Evolutionary conservation across 2,113 vertebrate species (phyloP).

Genomic region (Paedocypris sp.): DNA sequence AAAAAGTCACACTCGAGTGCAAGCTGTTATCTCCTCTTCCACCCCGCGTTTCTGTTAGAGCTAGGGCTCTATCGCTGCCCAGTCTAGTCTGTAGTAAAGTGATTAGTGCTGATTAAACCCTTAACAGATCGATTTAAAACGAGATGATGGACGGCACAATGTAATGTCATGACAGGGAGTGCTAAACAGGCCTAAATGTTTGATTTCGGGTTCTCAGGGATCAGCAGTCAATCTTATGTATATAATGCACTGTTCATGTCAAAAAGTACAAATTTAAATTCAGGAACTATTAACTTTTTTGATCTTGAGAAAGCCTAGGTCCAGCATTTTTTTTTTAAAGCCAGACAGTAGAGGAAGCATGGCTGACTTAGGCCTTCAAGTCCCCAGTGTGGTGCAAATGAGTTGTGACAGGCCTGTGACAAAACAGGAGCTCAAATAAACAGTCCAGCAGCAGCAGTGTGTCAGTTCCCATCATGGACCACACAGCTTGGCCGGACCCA

Average conservation of each 20-base stretch:
- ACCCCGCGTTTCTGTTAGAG: conserved; percentile 37
- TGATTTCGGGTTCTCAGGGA: too few species aligned
- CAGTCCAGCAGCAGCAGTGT: conserved; percentile 6
- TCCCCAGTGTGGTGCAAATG: conserved; percentile 25
- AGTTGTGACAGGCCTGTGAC: conserved; percentile 25
- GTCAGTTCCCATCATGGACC: conserved; percentile 46
- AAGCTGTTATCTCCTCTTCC: conserved; percentile 34
- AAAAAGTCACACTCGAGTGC: neutral
- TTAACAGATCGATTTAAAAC: neutral
- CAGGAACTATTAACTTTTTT: neutral
- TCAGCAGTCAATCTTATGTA: too few species aligned
- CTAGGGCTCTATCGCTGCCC: conserved; percentile 29
- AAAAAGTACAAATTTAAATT: neutral
- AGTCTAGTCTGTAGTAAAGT: conserved; percentile 13
- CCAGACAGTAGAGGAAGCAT: neutral
- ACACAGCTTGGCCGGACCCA: conserved; percentile 39
- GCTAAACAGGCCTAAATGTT: too few species aligned
- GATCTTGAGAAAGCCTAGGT: neutral
- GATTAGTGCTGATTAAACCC: conserved; percentile 38
- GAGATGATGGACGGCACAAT: too few species aligned
- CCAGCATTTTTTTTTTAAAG: neutral
- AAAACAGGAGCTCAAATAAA: conserved; percentile 25
- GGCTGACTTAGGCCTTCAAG: neutral
- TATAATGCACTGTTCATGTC: too few species aligned
- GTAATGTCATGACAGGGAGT: too few species aligned